Base-by-base conservation (phyloP, 2,888 invertebrate species). In the Cacoxenus indagator region DNA sequence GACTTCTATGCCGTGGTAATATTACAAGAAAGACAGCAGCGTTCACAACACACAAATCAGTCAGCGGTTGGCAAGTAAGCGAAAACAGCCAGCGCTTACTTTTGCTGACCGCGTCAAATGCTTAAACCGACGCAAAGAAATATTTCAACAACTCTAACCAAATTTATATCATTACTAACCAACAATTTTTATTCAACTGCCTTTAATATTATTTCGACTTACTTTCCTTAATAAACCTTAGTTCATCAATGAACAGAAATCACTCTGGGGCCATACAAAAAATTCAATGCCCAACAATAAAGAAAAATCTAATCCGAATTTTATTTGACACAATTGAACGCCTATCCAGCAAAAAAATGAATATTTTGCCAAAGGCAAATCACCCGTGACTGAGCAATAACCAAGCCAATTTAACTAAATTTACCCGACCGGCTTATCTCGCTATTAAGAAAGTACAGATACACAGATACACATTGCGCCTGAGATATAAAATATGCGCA, bases 371-470 rank as follows among this genome's bases (percentile, higher is more conserved):
- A 37, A 22, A 17, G 19, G 19, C 14, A 27, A 55, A 55, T 9
- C 27, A 55, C 9, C 14, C n/a, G 24, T 26, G 17, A 14, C n/a
- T 11, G 55, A 55, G 26, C 26, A 31, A 11, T 43, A 43, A 61
- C 61, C 61, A 62, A 62, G 45, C 43, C 61, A 62, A 62, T 62
- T 62, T 43, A 62, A 62, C 43, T 45, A 62, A 62, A 62, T 62
- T 62, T 62, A 62, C 43, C 24, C 61, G 11, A 51, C n/a, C 8
- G 14, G 29, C 61, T 19, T 24, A 62, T 24, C 22, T 45, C 11
- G 43, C 61, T 62, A 43, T 22, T 31, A 57, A 57, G 31, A 6
- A 26, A 19, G 17, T 22, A 59, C 45, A 43, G 11, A 43, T n/a
- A 43, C 1, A 43, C 43, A 43, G 11, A 2, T 22, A 51, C 51